These are phyloP conservation scores for Zaprionus lachaisei DNA, from an alignment of 1,140 invertebrate species.

Conservation along the genomic window DNA sequence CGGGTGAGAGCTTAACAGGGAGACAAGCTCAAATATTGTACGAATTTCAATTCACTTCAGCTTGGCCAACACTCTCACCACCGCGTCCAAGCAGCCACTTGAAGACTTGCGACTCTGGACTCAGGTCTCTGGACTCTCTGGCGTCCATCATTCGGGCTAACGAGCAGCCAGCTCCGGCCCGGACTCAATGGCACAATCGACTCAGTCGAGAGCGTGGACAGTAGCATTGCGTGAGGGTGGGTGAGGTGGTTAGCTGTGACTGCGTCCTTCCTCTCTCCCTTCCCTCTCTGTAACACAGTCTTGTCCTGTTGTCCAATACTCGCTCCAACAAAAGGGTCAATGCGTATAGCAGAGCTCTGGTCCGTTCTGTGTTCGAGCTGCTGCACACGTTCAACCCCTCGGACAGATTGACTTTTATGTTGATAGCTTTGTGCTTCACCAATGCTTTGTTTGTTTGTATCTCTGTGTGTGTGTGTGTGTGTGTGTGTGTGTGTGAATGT, in stretches of 20 bases:
- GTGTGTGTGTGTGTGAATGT: conserved; percentile 16
- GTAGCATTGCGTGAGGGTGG: conserved; percentile 17
- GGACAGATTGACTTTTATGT: conserved; percentile 72
- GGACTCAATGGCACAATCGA: conserved; percentile 25
- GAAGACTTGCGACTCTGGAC: conserved; percentile 25
- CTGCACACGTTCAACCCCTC: conserved; percentile 64
- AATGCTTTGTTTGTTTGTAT: conserved; percentile 7
- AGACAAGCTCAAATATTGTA: conserved; percentile 35
- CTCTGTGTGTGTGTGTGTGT: neutral
- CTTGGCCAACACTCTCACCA: conserved; percentile 19
- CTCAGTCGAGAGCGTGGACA: conserved; percentile 18
- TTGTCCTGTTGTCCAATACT: conserved; percentile 28
- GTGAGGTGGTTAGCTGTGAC: conserved; percentile 36
- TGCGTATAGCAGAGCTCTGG: conserved; percentile 38
- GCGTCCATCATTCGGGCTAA: conserved; percentile 48
- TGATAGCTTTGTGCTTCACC: conserved; percentile 47
- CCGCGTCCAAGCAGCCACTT: conserved; percentile 46
- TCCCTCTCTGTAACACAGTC: neutral
- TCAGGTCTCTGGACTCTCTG: conserved; percentile 33
- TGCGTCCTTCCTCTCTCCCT: neutral
- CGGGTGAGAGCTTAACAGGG: neutral
- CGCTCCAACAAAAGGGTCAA: conserved; percentile 68
- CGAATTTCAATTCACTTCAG: conserved; percentile 46
- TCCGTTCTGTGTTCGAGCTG: conserved; percentile 27
- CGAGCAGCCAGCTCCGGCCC: conserved; percentile 30